Evolutionary conservation across 2,888 invertebrate species (phyloP).

Genomic region (Dyspetes luteomarginatus): DNA sequence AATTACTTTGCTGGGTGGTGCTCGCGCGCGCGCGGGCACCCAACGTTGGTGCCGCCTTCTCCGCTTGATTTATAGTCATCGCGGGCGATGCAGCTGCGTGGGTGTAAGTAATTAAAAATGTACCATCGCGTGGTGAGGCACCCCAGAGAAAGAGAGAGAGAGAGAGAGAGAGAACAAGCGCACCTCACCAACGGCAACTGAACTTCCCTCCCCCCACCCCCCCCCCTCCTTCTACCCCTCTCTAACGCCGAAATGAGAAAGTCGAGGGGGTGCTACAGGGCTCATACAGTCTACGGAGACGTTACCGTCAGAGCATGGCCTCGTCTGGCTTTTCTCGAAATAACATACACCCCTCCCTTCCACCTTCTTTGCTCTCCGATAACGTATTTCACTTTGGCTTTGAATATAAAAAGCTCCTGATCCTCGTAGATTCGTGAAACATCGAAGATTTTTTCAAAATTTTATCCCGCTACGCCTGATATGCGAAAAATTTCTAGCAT

Average conservation of each 20-base stretch:
- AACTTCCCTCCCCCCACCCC: no score
- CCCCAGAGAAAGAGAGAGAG: conserved; percentile 15
- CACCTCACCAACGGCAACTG: conserved; percentile 16
- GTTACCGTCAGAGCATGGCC: conserved; percentile 59
- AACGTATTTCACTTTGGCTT: conserved; percentile 41
- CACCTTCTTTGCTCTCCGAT: conserved; percentile 15
- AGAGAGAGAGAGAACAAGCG: conserved; percentile 25
- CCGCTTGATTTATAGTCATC: conserved; percentile 83
- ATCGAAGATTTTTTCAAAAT: background rate
- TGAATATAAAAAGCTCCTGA: conserved; percentile 50
- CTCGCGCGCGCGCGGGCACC: conserved; percentile 67
- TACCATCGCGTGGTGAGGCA: conserved; percentile 82
- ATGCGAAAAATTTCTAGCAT: background rate
- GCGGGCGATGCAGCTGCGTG: conserved; percentile 83
- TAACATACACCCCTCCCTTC: conserved; percentile 39
- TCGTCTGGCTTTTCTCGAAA: conserved; percentile 64
- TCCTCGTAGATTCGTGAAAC: conserved; percentile 26
- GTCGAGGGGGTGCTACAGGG: conserved; percentile 52
- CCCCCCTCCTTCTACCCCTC: conserved; percentile 45
- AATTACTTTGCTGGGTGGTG: conserved; percentile 83
- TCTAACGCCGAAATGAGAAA: conserved; percentile 32
- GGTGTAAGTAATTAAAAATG: conserved; percentile 84
- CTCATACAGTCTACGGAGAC: conserved; percentile 50
- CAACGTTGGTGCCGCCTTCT: conserved; percentile 64
- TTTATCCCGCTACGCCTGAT: background rate